Base-by-base conservation (phyloP, 2,888 invertebrate genomes). In the Glaucopsyche alexis region DNA sequence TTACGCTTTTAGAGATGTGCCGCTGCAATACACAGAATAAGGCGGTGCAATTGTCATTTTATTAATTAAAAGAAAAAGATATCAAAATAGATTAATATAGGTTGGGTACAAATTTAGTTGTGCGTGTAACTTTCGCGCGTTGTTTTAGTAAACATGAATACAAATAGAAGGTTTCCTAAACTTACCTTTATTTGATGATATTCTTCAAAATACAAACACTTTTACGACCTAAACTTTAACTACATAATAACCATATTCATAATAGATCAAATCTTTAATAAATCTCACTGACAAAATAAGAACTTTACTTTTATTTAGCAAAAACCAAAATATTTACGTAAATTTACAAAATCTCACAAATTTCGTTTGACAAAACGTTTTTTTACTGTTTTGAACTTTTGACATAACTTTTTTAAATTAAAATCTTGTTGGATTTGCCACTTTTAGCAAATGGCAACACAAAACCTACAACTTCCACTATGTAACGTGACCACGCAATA, bases 1-100 rank as follows among this genome's bases (percentile, higher is more conserved):
- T 75, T 77, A 74, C 74, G 72, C 73, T 75, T 76, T 81, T 78
- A 81, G 81, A 77, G 78, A 73, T 77, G 78, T 79, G 75, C 74
- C 80, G 81, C 86, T 79, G 78, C 82, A 78, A 85, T 84, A 82
- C 83, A 74, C 82, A 85, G 90, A 91, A 88, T 91, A 90, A 77
- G 78, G 78, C 82, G 78, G 78, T 75, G 29, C 72, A 79, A 83
- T 87, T 86, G 86, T 85, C 83, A 84, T 81, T 82, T 79, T 80
- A 77, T 75, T 78, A 74, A 78, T 79, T 79, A 77, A 82, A 81
- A 8, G 55, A 55, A 38, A 45, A 45, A 4, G 14, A 55, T 45
- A 60, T 38, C 11, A 19, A 42, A 38, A 19, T 29, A 38, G 29
- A 55, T 14, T 42, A 8, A 29, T 29, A 13, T 19, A 38, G 29